phyloP scores from a whole-genome alignment of 2,888 invertebrate genomes.

The Scaptomyza cyrtandrae region DNA sequence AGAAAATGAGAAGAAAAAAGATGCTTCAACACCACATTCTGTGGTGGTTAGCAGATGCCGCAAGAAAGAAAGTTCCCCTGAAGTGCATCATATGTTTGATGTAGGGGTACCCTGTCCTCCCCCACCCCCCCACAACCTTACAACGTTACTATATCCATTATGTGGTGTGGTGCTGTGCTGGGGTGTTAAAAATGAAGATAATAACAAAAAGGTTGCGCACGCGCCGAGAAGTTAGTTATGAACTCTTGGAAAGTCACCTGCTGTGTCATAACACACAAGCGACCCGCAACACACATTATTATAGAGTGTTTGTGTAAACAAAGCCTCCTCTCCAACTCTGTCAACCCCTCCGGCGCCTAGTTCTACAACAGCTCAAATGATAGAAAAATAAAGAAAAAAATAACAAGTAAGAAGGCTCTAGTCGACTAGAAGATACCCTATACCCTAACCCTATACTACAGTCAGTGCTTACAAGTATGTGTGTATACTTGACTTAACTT shows the following conservation, averaged over 20 bases:
- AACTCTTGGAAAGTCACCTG: slow-evolving; percentile 72
- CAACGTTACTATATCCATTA: background rate
- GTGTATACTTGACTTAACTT: too few relatives aligned
- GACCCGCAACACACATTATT: slow-evolving; percentile 37
- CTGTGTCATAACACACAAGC: slow-evolving; percentile 42
- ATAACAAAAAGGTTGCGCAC: slow-evolving; percentile 65
- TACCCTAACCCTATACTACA: too few relatives aligned
- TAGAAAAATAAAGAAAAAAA: too few relatives aligned
- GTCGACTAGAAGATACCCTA: too few relatives aligned
- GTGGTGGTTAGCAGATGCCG: slow-evolving; percentile 54
- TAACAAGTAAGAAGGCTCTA: background rate
- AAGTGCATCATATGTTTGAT: slow-evolving; percentile 59
- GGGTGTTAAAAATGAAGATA: slow-evolving; percentile 81
- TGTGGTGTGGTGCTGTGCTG: slow-evolving; percentile 22
- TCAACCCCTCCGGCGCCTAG: slow-evolving; percentile 24
- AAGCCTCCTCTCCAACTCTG: slow-evolving; percentile 28
- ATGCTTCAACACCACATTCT: slow-evolving; percentile 69
- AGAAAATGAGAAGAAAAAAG: slow-evolving; percentile 58
- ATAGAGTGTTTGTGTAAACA: slow-evolving; percentile 40
- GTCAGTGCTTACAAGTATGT: too few relatives aligned
- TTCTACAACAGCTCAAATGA: slow-evolving; percentile 42
- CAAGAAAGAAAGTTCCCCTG: slow-evolving; percentile 59
- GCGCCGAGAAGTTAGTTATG: slow-evolving; percentile 41
- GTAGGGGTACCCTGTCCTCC: slow-evolving; percentile 21
- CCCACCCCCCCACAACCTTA: background rate